Base-by-base conservation (phyloP, 2,888 invertebrate species). In the Schizotus pectinicornis region DNA sequence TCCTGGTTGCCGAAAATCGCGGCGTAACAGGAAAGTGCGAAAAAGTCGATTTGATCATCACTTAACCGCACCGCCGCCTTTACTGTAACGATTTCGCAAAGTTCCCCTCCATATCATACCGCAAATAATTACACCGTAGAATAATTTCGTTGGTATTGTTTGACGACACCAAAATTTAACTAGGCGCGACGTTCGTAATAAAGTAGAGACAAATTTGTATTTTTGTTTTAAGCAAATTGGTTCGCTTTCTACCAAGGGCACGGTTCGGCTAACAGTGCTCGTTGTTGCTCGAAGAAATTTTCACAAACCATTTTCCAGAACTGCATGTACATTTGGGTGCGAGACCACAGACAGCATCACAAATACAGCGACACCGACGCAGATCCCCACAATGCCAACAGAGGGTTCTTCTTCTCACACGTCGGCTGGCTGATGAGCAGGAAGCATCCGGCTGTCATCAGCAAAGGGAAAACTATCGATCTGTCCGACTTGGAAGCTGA, bases 401-500 rank as follows among this genome's bases (percentile, higher is more conserved):
- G 91, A 39, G 94, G 94, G 0, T 93, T 95, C 81, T 94, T 94
- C 82, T 95, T 94, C 79, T 85, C 89, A 1, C 94, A 95, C 75
- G 85, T 94, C 48, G 94, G 94, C 5, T 95, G 94, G 94, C 80
- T 94, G 12, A 84, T 94, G 84, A 80, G 81, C 59, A 85, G 83
- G 64, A 94, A 93, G 75, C 94, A 94, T 73, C 92, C 91, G 0
- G 84, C 87, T 61, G 89, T 91, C 33, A 85, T 84, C 30, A 81
- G 83, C 56, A 86, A 89, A 64, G 91, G 86, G 14, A 78, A 76
- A 69, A 82, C 81, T 22, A 84, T 94, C 32, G 91, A 93, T 71
- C 81, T 93, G 82, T 86, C 86, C n/a, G 94, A 94, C 72, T 75
- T 94, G 56, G 81, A 85, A 65, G 83, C 83, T 0, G 92, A 94